Conservation (phyloP, 2,888 invertebrate species). For the Galerucella nymphaeae region DNA sequence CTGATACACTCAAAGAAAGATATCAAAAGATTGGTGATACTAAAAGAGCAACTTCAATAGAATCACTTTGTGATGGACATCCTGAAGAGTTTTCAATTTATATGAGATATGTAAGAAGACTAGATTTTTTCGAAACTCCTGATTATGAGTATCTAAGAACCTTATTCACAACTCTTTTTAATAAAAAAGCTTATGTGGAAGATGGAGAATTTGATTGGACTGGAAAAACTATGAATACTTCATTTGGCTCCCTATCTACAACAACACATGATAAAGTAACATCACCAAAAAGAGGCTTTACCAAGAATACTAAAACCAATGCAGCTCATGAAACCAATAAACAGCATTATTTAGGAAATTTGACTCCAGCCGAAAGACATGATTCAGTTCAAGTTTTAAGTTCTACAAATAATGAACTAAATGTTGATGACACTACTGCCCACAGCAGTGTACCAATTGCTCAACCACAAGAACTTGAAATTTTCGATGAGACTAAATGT, state of each 20-base stretch:
- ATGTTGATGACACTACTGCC: slow-evolving; percentile 94
- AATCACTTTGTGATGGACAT: slow-evolving; percentile 88
- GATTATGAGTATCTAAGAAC: slow-evolving; percentile 98
- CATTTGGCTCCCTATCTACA: slow-evolving; percentile 91
- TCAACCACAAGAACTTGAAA: slow-evolving; percentile 91
- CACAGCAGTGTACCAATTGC: slow-evolving; percentile 98
- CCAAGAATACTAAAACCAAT: slow-evolving; percentile 72
- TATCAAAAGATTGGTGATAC: slow-evolving; percentile 99
- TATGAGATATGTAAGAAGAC: slow-evolving; percentile 92
- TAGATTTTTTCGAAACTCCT: slow-evolving; percentile 99
- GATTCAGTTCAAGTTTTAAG: slow-evolving; percentile 99
- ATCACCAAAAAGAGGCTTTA: slow-evolving; percentile 79
- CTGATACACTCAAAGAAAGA: slow-evolving; percentile 98
- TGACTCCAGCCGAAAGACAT: slow-evolving; percentile 94
- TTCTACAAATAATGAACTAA: slow-evolving; percentile 96
- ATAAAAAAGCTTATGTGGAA: slow-evolving; percentile 85
- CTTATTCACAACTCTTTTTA: slow-evolving; percentile 93
- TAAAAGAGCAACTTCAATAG: slow-evolving; percentile 98
- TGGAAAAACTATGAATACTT: slow-evolving; percentile 84
- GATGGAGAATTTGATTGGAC: slow-evolving; percentile 97
- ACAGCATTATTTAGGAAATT: slow-evolving; percentile 83
- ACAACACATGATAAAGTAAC: slow-evolving; percentile 91
- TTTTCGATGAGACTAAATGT: slow-evolving; percentile 96
- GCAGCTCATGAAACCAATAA: slow-evolving; percentile 89
- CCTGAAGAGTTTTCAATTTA: slow-evolving; percentile 98